Evolutionary conservation across 2,888 invertebrate genomes (phyloP).

Genomic region (Blastobasis lacticolella): DNA sequence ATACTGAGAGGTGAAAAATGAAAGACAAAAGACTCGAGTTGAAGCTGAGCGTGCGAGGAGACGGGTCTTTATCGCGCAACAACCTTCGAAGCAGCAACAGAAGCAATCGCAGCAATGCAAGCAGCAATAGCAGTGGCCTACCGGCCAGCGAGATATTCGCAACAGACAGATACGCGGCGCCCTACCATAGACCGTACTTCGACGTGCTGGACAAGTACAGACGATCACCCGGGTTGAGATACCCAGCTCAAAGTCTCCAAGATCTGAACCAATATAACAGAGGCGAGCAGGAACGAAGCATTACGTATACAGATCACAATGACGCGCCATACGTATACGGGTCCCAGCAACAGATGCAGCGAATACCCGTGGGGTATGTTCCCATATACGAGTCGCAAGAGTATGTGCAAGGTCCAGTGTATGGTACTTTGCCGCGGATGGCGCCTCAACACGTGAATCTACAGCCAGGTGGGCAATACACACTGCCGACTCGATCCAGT

Average conservation of each 20-base stretch:
- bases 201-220: constrained; percentile 56
- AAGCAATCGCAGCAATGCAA: constrained; percentile 53
- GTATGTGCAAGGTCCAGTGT: constrained; percentile 34
- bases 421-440: constrained; percentile 46
- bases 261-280: constrained; percentile 38
- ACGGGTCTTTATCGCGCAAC: constrained; percentile 58
- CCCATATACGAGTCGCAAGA: constrained; percentile 10
- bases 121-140: constrained; percentile 42
- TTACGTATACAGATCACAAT: background rate
- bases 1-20: constrained; percentile 34
- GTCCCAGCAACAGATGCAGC: constrained; percentile 26
- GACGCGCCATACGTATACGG: constrained; percentile 12
- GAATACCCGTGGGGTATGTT: constrained; percentile 19
- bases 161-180: constrained; percentile 53
- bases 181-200: constrained; percentile 50
- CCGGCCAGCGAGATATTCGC: constrained; percentile 63
- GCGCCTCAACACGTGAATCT: constrained; percentile 12
- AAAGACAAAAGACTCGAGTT: constrained; percentile 66
- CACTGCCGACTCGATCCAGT: constrained; percentile 47
- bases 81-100: constrained; percentile 54
- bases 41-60: constrained; percentile 64
- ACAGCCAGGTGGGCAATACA: constrained; percentile 32
- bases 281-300: constrained; percentile 37
- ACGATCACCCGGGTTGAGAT: constrained; percentile 45
- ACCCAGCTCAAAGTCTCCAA: constrained; percentile 62